Conservation (phyloP, 2,113 vertebrate species). For the Planiliza haematocheilus region DNA sequence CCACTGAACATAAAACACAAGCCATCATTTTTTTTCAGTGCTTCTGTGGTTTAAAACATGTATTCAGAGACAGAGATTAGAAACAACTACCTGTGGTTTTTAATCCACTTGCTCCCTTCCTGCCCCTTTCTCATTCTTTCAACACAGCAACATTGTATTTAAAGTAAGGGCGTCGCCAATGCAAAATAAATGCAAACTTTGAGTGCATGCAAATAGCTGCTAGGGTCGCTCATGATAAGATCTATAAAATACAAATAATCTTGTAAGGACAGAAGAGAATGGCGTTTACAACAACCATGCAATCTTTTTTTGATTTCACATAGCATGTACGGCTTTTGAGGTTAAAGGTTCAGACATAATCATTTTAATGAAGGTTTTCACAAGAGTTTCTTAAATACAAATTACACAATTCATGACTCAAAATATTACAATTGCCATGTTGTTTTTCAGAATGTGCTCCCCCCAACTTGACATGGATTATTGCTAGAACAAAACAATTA, state of each 20-base stretch:
- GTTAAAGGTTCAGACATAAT: slow-evolving; percentile 15
- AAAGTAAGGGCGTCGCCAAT: not conserved
- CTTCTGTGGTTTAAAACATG: not conserved
- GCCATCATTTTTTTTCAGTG: not conserved
- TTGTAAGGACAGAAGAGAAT: not conserved
- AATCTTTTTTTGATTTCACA: not conserved
- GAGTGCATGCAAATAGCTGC: slow-evolving; percentile 47
- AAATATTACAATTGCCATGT: not conserved
- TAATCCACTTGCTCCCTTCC: not conserved
- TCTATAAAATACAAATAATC: slow-evolving; percentile 30
- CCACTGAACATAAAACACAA: not conserved
- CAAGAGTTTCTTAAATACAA: not conserved
- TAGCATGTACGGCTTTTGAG: not conserved
- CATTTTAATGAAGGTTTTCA: not conserved
- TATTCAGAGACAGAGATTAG: not conserved
- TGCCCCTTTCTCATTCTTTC: not conserved
- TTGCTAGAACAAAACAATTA: not conserved
- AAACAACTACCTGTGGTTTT: slow-evolving; percentile 1
- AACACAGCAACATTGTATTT: not conserved
- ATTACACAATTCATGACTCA: not conserved
- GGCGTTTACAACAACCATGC: not conserved
- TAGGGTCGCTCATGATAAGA: not conserved
- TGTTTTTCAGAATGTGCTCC: not conserved
- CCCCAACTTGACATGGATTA: not conserved
- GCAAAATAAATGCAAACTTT: slow-evolving; percentile 47